Evolutionary conservation across 1,140 invertebrate genomes (phyloP).

Genomic region (Campoletis sonorensis): DNA sequence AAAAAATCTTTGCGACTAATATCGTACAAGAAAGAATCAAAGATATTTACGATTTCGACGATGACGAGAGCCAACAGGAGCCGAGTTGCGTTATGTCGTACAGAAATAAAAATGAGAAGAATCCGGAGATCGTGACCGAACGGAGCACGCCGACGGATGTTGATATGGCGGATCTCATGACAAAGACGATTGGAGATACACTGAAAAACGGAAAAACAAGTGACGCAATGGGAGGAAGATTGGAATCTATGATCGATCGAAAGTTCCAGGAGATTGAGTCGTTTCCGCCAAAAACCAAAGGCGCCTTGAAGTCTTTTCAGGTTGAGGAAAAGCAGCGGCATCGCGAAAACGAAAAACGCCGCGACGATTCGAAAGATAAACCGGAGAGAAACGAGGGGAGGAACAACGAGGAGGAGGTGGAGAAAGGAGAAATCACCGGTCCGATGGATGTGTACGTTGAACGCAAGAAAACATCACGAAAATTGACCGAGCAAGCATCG

Average conservation of each 20-base stretch:
- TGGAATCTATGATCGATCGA: slow-evolving; percentile 62
- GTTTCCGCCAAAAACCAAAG: slow-evolving; percentile 70
- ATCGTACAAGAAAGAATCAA: slow-evolving; percentile 59
- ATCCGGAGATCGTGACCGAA: slow-evolving; percentile 47
- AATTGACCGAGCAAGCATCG: slow-evolving; percentile 49
- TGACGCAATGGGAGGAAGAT: slow-evolving; percentile 52
- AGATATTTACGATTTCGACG: slow-evolving; percentile 74
- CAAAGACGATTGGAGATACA: slow-evolving; percentile 58
- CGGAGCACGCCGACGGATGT: slow-evolving; percentile 52
- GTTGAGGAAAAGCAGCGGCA: slow-evolving; percentile 61
- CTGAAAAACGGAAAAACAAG: slow-evolving; percentile 60
- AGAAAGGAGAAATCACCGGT: slow-evolving; percentile 52
- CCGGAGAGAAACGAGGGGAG: not conserved
- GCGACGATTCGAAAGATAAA: not conserved
- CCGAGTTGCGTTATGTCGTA: slow-evolving; percentile 66
- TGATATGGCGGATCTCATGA: slow-evolving; percentile 57
- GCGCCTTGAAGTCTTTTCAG: slow-evolving; percentile 67
- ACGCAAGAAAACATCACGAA: slow-evolving; percentile 60
- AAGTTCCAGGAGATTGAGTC: slow-evolving; percentile 70
- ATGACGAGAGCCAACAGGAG: slow-evolving; percentile 70
- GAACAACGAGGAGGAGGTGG: too few species aligned
- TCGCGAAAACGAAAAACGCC: not conserved
- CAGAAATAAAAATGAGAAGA: slow-evolving; percentile 63
- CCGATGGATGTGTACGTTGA: slow-evolving; percentile 69
- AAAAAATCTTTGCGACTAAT: slow-evolving; percentile 46